Base-by-base conservation (phyloP, 64 coral and sea anemone genomes). In the Acropora tenuis region DNA sequence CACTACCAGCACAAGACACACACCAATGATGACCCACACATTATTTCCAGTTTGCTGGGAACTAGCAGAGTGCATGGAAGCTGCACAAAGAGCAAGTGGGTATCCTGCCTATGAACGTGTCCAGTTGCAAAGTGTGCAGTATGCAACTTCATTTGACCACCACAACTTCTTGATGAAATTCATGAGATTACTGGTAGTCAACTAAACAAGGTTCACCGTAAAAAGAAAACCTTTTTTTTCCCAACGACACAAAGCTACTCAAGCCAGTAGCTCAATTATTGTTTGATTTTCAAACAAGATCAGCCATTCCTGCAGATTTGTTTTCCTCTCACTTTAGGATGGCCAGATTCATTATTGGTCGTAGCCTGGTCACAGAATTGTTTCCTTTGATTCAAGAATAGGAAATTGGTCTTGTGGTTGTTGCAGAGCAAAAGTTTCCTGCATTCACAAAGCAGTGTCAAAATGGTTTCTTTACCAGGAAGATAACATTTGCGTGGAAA, bases 81-180 rank as follows among this genome's bases (percentile, higher is more conserved):
- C 86, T 48, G 71, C 86, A 15, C 43, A 49, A 88, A 71, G 75
- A 52, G 66, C 44, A 13, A 88, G 72, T 76, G 49, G 86, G 19
- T 71, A 88, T 58, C 86, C 86, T 74, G 86, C 86, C 11, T 88
- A 52, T 52, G 69, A 76, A 86, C 65, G 86, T 18, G 50, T 75
- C 86, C 74, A 55, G 6, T 55, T 55, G 52, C 52, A 55, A 55
- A 55, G 52, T 55, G 52, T 55, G 6, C 52, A 55, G 47, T 88
- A 88, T 53, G 41, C 67, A 6, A 43, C 4, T 30, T 48, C 69
- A n/a, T 88, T 74, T 58, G n/a, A 75, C 67, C 86, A 6, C 17
- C 13, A 5, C 3, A 0, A 5, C 86, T 88, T 72, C 50, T 46
- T 15, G 86, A 76, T 18, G 46, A 71, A 8, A 50, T 71, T 2